phyloP scores from a whole-genome alignment of 2,113 vertebrate genomes.

The Petaurus breviceps region DNA sequence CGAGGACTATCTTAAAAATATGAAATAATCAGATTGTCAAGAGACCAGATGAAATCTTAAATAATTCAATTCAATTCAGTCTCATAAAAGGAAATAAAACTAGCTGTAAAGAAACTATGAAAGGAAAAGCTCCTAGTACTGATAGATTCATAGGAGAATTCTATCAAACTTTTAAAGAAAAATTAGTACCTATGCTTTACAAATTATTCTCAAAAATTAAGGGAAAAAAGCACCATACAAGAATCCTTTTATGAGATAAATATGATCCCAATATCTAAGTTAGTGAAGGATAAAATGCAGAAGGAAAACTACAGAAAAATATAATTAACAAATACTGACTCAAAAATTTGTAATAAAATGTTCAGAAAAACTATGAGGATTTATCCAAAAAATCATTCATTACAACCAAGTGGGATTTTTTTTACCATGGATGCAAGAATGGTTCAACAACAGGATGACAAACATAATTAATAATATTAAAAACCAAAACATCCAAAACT shows the following conservation, averaged over 20 bases:
- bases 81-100: background rate
- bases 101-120: background rate
- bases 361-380: background rate
- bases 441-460: background rate
- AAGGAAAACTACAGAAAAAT: background rate
- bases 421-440: background rate
- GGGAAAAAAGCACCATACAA: background rate
- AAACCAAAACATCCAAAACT: background rate
- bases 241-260: background rate
- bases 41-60: background rate
- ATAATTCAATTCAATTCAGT: background rate
- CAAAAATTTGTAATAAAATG: background rate
- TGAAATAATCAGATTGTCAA: background rate
- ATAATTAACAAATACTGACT: background rate
- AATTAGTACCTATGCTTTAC: background rate
- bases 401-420: background rate
- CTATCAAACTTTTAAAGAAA: background rate
- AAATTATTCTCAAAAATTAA: background rate
- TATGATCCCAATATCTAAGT: background rate
- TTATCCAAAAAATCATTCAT: background rate
- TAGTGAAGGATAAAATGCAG: background rate
- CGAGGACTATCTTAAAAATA: background rate
- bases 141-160: background rate
- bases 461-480: background rate
- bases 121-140: background rate